These are phyloP conservation scores for Cantharis flavilabris DNA, from an alignment of 2,888 invertebrate species.

Conservation along the genomic window DNA sequence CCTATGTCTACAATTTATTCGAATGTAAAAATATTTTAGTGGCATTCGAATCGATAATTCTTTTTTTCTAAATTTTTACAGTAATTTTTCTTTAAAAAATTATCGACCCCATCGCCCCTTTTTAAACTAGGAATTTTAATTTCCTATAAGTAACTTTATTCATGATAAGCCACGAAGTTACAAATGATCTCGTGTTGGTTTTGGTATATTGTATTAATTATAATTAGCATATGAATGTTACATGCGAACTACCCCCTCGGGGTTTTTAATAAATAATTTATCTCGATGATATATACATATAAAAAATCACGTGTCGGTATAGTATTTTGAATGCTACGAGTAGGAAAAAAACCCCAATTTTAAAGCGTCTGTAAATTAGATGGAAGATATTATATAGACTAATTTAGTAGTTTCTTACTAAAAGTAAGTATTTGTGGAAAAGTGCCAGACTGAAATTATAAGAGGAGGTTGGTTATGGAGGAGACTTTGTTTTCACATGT, in stretches of 20 bases:
- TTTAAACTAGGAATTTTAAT: conserved; percentile 19
- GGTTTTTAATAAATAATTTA: neutral
- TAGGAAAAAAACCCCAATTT: neutral
- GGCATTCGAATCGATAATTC: no score
- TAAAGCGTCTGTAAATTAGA: neutral
- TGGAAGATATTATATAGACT: neutral
- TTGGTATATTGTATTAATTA: conserved; percentile 21
- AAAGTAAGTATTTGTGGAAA: conserved; percentile 23
- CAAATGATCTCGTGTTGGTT: conserved; percentile 25
- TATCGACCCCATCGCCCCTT: conserved; percentile 20
- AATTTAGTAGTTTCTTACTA: conserved; percentile 18
- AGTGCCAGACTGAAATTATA: conserved; percentile 27
- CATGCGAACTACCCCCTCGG: conserved; percentile 16
- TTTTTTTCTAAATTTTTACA: neutral
- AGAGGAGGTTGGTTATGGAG: conserved; percentile 27
- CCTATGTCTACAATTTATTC: neutral
- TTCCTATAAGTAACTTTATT: conserved; percentile 15
- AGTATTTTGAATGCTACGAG: neutral
- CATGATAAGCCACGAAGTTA: conserved; percentile 21
- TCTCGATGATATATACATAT: neutral
- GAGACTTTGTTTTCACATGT: conserved; percentile 37
- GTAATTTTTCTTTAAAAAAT: neutral
- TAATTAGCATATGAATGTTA: conserved; percentile 22
- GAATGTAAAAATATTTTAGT: neutral
- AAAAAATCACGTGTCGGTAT: neutral